Conservation (phyloP, 1,140 invertebrate genomes). For the Zaprionus nigranus region DNA sequence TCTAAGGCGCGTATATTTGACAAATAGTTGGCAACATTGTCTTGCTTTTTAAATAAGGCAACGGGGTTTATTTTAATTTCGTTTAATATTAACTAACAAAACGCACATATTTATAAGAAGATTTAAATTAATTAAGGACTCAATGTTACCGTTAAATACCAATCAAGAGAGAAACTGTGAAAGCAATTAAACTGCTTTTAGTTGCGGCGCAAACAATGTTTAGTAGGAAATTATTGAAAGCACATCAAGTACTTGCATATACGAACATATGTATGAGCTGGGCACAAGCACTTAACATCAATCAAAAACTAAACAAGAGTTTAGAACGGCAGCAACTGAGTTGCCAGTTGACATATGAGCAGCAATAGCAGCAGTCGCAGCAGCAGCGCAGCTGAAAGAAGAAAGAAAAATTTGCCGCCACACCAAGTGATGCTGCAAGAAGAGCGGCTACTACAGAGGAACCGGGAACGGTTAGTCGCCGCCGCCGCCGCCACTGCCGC, state of each 20-base stretch:
- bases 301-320: conserved; percentile 80
- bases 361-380: conserved; percentile 37
- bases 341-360: conserved; percentile 82
- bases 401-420: conserved; percentile 79
- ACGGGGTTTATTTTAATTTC: background rate
- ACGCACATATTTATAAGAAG: background rate
- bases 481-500: conserved; percentile 10
- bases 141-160: background rate
- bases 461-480: conserved; percentile 26
- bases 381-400: conserved; percentile 57
- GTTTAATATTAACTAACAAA: background rate
- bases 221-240: conserved; percentile 36
- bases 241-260: conserved; percentile 26
- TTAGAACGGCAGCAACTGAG: conserved; percentile 73
- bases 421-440: conserved; percentile 56
- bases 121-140: background rate
- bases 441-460: conserved; percentile 76
- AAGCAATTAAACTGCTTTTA: conserved; percentile 1
- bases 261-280: conserved; percentile 28
- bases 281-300: conserved; percentile 78
- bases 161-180: background rate
- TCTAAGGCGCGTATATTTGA: background rate
- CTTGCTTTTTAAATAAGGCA: background rate
- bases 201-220: conserved; percentile 12
- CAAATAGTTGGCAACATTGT: background rate